Evolutionary conservation across 2,888 invertebrate genomes (phyloP).

Genomic region (Cephus pulcher): DNA sequence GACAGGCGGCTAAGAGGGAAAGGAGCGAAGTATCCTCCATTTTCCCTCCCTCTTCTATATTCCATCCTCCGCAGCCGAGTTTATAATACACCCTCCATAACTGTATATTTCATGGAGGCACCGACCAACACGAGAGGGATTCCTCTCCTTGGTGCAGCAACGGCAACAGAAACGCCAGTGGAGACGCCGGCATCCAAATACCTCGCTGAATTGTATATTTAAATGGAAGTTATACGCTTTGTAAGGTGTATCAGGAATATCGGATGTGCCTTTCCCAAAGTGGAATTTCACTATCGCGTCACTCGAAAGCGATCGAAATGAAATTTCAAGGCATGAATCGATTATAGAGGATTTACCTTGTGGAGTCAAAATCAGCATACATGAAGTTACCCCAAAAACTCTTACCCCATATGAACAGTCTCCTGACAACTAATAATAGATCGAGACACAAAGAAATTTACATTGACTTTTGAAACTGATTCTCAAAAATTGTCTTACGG

Average conservation of each 20-base stretch:
- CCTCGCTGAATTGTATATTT: constrained; percentile 23
- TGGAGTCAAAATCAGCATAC: background rate
- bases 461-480: background rate
- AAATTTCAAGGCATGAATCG: background rate
- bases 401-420: too few species aligned
- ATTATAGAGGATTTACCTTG: background rate
- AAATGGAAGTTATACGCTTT: constrained; percentile 27
- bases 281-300: background rate
- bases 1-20: constrained; percentile 37
- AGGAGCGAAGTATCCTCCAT: constrained; percentile 31
- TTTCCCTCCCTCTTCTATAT: constrained; percentile 26
- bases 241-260: constrained; percentile 3
- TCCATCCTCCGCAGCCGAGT: constrained; percentile 22
- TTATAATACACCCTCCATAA: constrained; percentile 45
- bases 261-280: background rate
- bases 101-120: constrained; percentile 53
- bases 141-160: background rate
- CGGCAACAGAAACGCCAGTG: background rate
- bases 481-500: background rate
- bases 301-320: background rate
- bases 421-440: background rate
- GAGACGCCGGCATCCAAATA: constrained; percentile 3
- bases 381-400: background rate
- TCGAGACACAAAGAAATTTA: background rate
- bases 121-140: constrained; percentile 33